Evolutionary conservation across 2,113 vertebrate species (phyloP).

Genomic region (Marmota flaviventris): DNA sequence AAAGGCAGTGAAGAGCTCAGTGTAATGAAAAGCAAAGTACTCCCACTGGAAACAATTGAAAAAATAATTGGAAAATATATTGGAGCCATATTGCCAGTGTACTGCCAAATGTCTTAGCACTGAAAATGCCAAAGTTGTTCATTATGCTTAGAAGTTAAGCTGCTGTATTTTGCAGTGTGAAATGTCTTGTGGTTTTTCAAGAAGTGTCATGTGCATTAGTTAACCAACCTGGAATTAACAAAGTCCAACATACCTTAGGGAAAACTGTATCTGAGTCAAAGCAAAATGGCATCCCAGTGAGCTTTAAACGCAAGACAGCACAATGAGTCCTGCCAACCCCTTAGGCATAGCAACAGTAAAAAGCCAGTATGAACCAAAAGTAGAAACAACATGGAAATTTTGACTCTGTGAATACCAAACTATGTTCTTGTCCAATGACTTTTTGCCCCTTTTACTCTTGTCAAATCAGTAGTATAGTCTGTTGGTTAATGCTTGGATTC

Average conservation of each 20-base stretch:
- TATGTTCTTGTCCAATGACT: neutral
- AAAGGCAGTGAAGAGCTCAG: neutral
- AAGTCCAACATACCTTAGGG: neutral
- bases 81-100: neutral
- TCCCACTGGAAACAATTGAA: neutral
- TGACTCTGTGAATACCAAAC: neutral
- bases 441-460: neutral
- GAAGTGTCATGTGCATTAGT: constrained; percentile 15
- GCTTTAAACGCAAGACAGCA: constrained; percentile 23
- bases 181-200: constrained; percentile 52
- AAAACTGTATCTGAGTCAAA: constrained; percentile 44
- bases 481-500: neutral
- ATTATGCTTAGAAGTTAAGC: constrained; percentile 41
- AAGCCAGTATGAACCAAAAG: constrained; percentile 30
- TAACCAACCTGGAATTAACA: constrained; percentile 63
- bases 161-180: constrained; percentile 47
- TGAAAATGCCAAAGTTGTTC: constrained; percentile 65
- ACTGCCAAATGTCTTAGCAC: constrained; percentile 10
- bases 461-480: neutral
- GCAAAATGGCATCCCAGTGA: constrained; percentile 16
- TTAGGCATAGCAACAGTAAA: neutral
- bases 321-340: neutral
- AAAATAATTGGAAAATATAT: constrained; percentile 18
- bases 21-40: neutral
- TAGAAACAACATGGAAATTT: constrained; percentile 21